A percentile compares a stretch with the other conserved stretches of the same genome.
phyloP scores from a whole-genome alignment of 2,113 vertebrate genomes.

The Dicentrarchus labrax region DNA sequence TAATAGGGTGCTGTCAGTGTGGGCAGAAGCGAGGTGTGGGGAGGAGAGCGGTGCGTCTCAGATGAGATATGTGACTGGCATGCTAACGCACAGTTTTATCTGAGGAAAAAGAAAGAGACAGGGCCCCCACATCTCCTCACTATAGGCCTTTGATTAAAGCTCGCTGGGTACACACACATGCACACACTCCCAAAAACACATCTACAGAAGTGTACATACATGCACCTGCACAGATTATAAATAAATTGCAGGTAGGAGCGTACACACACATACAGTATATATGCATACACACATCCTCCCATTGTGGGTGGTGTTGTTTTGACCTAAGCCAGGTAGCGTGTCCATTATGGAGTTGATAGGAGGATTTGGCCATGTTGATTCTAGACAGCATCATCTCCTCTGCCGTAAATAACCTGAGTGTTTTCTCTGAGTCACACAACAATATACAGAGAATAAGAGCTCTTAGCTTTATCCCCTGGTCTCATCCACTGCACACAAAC shows the following conservation, averaged over 20 bases:
- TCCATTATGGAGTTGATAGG: constrained; percentile 85
- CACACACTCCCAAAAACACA: constrained; percentile 64
- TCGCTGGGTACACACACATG: constrained; percentile 75
- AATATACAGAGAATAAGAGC: constrained; percentile 75
- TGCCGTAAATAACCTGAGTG: constrained; percentile 77
- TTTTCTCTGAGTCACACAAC: constrained; percentile 73
- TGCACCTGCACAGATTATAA: constrained; percentile 59
- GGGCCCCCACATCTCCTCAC: constrained; percentile 70
- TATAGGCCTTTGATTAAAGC: constrained; percentile 84
- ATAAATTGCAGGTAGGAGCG: constrained; percentile 68
- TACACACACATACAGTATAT: constrained; percentile 59
- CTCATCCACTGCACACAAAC: constrained; percentile 46
- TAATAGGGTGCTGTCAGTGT: constrained; percentile 84
- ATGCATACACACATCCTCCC: constrained; percentile 55
- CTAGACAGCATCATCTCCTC: constrained; percentile 73
- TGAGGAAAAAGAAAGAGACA: constrained; percentile 71
- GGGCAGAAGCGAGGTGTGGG: constrained; percentile 72
- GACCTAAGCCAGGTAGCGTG: constrained; percentile 79
- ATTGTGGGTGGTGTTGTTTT: constrained; percentile 78
- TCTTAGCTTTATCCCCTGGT: constrained; percentile 65
- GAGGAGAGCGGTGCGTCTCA: constrained; percentile 76
- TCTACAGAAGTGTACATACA: constrained; percentile 55
- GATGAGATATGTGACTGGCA: constrained; percentile 89
- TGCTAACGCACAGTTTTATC: constrained; percentile 86
- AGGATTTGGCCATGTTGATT: constrained; percentile 84